Percentiles rank a stretch among this genome's conserved stretches.
Conservation (phyloP, 1,140 invertebrate species). For the Eumeta japonica region DNA sequence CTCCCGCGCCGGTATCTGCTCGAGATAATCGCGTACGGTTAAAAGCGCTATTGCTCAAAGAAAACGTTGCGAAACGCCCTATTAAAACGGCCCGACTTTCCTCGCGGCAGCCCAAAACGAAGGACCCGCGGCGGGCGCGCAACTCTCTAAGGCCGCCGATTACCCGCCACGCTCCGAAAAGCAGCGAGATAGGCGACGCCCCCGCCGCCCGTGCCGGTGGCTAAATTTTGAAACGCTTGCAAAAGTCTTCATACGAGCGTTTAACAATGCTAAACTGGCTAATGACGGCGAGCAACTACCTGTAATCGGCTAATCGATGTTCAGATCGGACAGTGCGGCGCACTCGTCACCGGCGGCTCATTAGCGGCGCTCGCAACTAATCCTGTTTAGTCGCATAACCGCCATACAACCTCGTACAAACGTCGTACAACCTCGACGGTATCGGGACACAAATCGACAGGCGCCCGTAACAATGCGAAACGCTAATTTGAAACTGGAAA, state of each 20-base stretch:
- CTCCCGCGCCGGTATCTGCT: too few species aligned
- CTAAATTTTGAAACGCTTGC: conserved; percentile 54
- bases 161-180: conserved; percentile 56
- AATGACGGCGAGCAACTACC: conserved; percentile 43
- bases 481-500: background rate
- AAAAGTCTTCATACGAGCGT: conserved; percentile 43
- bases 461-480: background rate
- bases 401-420: background rate
- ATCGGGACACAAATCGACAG: background rate
- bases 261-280: conserved; percentile 50
- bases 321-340: conserved; percentile 23
- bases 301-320: conserved; percentile 48
- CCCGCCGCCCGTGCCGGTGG: conserved; percentile 43
- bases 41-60: conserved; percentile 19
- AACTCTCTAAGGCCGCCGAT: conserved; percentile 54
- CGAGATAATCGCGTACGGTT: too few species aligned
- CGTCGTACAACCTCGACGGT: background rate
- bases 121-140: conserved; percentile 49
- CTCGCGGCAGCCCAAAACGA: conserved; percentile 33
- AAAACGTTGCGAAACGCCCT: conserved; percentile 30
- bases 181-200: too few species aligned
- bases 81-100: conserved; percentile 49
- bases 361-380: background rate
- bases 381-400: background rate
- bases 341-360: background rate